Evolutionary conservation across 2,888 invertebrate genomes (phyloP), one percentile per base, ranked within the genome.

Genomic region (Heliconius cydno): DNA sequence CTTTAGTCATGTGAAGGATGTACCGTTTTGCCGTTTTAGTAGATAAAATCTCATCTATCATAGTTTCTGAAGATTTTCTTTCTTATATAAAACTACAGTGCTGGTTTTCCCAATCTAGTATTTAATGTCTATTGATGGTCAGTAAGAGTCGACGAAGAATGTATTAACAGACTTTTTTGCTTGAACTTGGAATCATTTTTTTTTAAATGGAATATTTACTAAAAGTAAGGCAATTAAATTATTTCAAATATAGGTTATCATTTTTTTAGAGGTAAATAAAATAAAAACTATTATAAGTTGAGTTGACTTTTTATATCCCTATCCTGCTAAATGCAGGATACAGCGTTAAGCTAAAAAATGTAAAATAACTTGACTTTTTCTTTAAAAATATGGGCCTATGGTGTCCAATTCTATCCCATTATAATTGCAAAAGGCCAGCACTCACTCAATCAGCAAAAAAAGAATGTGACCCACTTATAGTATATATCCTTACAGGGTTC

Each of bases 381-480:
- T 22, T n/a, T 41, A 6, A 70, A 60, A 60, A 60, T 6, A 57
- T 13, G 7, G n/a, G 63, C 25, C 28, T 57, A 71, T 73, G 41
- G 52, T 63, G 60, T 68, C 73, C 41, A 65, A 46, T 68, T 78
- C 68, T 63, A 79, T 79, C 79, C 80, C 77, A 82, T 83, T 84
- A 82, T 84, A 83, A 83, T 84, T 83, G 80, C 76, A 83, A 82
- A 75, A 67, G 82, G 77, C 80, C 83, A 82, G 79, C 72, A 76
- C 78, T 81, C 83, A 80, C 79, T 84, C 84, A 82, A 84, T 84
- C 83, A 84, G 81, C 76, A 78, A 73, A 83, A 83, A 84, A 85
- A 86, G 83, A 84, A 86, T 85, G 81, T 79, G 83, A 83, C 83
- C 84, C 83, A 82, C 60, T 73, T 77, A 80, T 82, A 83, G 57